Percentiles rank a stretch among this genome's conserved stretches.
Conservation (phyloP, 1,140 invertebrate genomes). For the Telenomus remus region DNA sequence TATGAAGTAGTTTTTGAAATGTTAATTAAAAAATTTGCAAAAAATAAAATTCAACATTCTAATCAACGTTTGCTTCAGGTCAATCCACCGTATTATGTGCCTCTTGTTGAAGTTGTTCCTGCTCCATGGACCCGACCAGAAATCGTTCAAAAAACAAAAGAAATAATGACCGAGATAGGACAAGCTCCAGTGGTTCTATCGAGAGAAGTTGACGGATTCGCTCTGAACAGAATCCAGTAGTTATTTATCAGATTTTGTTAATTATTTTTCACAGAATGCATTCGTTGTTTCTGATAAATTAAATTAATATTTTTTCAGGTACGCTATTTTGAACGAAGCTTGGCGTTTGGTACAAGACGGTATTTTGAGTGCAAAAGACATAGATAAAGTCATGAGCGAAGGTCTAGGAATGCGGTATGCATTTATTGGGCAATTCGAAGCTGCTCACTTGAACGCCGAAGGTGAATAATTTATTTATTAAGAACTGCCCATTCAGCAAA, state of each 20-base stretch:
- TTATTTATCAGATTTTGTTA: conserved; percentile 53
- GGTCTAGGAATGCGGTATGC: conserved; percentile 96
- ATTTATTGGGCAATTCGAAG: conserved; percentile 95
- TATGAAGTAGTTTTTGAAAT: no score
- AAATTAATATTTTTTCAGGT: conserved; percentile 75
- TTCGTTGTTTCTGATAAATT: no score
- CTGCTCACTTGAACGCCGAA: conserved; percentile 95
- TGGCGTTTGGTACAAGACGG: conserved; percentile 91
- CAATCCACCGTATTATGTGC: conserved; percentile 97
- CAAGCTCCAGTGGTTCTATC: conserved; percentile 91
- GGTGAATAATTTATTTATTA: conserved; percentile 77
- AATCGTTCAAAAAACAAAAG: conserved; percentile 81
- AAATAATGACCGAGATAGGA: conserved; percentile 91
- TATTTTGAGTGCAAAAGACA: conserved; percentile 89
- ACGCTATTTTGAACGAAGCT: conserved; percentile 94
- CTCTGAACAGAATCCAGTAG: conserved; percentile 94
- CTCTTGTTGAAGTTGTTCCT: conserved; percentile 94
- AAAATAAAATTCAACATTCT: not conserved
- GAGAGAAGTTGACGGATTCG: conserved; percentile 94
- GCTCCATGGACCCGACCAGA: conserved; percentile 90
- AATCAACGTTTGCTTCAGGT: conserved; percentile 74
- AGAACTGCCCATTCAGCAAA: no score
- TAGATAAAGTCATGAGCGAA: conserved; percentile 95
- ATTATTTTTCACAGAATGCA: no score
- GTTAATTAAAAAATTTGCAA: not conserved